Evolutionary conservation across 2,113 vertebrate species (phyloP).

Genomic region (Arvicanthis niloticus): DNA sequence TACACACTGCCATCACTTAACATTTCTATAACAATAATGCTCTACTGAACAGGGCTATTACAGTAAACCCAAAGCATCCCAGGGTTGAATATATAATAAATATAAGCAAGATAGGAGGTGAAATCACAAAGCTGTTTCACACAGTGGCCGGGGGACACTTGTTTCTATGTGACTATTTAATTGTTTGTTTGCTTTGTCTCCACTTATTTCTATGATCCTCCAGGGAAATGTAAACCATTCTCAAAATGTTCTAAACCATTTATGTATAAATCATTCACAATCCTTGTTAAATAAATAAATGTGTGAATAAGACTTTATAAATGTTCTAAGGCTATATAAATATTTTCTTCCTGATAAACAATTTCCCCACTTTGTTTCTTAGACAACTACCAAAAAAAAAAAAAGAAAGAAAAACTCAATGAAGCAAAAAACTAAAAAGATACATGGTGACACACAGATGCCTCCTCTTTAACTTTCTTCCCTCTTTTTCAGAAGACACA

Average conservation of each 20-base stretch:
- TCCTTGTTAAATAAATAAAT: conserved; percentile 42
- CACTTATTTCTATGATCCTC: conserved; percentile 23
- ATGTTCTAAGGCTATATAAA: background rate
- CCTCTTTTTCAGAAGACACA: background rate
- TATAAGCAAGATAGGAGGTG: background rate
- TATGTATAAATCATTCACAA: conserved; percentile 22
- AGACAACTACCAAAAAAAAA: conserved; percentile 3
- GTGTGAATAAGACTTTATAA: background rate
- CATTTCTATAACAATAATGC: background rate
- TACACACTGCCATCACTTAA: background rate
- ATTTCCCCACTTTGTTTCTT: conserved; percentile 6
- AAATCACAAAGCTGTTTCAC: background rate
- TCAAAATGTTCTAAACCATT: background rate
- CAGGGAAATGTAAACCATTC: conserved; percentile 32
- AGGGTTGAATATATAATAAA: background rate
- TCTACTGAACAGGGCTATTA: background rate
- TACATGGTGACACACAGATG: background rate
- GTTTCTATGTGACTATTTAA: background rate
- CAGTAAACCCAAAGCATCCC: background rate
- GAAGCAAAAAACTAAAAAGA: background rate
- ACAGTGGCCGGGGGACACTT: background rate
- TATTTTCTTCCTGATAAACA: conserved; percentile 12
- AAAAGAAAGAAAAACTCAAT: background rate
- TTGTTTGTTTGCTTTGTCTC: background rate
- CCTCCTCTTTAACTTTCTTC: background rate